Evolutionary conservation across 2,888 invertebrate genomes (phyloP), one percentile per base, ranked within the genome.

Genomic region (Resseliella maxima): DNA sequence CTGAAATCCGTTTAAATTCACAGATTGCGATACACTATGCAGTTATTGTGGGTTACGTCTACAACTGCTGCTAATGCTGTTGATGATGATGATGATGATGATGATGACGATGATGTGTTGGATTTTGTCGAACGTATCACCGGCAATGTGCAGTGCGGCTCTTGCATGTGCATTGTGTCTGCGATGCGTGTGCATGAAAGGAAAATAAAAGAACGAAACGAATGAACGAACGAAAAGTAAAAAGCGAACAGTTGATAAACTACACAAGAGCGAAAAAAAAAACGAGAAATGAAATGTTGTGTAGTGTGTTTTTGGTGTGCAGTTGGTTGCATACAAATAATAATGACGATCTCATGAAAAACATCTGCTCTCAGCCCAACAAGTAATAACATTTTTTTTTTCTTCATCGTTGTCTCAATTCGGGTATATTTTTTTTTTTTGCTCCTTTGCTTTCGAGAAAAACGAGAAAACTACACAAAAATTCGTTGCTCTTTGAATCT

Each of bases 1-100:
- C 38, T 83, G 83, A 83, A 36, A 83, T 59, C 59, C 83, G n/a
- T 83, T 83, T 36, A 5, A 72, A 72, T 72, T 72, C 72, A 72
- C 72, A 72, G 38, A 83, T 83, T 38, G 83, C 38, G n/a, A 83
- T 83, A 83, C 83, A 83, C 83, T 83, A 83, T 83, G 83, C 38
- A 83, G 83, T 83, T 83, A 83, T 83, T 83, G 83, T 83, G 83
- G 83, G 83, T 83, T 38, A 38, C 36, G 38, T 83, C 36, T 1
- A 35, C 72, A 72, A 72, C 27, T 10, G 72, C 59, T 72, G 72
- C 59, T 50, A 72, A 31, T 31, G 31, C 72, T 15, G n/a, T 18
- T 50, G 31, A 31, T 31, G 15, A 6, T 72, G 72, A 31, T 31
- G 15, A 12, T 31, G 15, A n/a, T 31, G 35, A 15, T 72, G 72